Evolutionary conservation across 1,140 invertebrate species (phyloP), one percentile per base, ranked within the genome.

Genomic region (Hylaeus anthracinus): DNA sequence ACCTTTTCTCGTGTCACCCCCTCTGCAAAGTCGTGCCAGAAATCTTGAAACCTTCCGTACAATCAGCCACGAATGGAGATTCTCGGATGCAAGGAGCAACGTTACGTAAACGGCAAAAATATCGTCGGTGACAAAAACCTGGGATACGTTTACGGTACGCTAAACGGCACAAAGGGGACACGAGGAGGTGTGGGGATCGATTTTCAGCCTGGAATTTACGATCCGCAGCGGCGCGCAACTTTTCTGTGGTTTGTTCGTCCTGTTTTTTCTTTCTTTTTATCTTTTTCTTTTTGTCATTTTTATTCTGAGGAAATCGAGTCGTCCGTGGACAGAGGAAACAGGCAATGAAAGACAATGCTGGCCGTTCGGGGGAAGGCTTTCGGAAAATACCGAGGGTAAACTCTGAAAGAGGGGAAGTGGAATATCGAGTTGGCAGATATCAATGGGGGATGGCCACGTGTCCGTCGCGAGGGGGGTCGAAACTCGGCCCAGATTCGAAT

Each of bases 401-500:
- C 75, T 75, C 71, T 72, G 37, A 53, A 58, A n/a, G 10, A n/a
- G 71, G 26, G 26, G 26, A 26, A 26, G n/a, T 15, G 60, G 64
- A 76, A 85, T 72, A 71, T 74, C 67, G 69, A 76, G 56, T 69
- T 64, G 51, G 72, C 60, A 53, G 77, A 72, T 79, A 84, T 81
- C 82, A 79, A 85, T 81, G 67, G 60, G 55, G 64, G 61, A 14
- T 48, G 43, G 51, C 60, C 64, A 71, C 65, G 63, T 72, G 71
- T 84, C 69, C 14, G 55, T 26, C 45, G 41, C 37, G 41, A 70
- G 66, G 76, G 73, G 66, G 76, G 79, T 69, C 60, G 76, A 78
- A 85, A 83, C 78, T 90, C 84, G 89, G 89, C 86, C 91, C 84
- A 88, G 87, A 92, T 91, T 76, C 78, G 81, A 86, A 93, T 92